These are phyloP conservation scores for Delichon dasypus DNA, from an alignment of 2,797 vertebrate genomes.

Conservation along the genomic window DNA sequence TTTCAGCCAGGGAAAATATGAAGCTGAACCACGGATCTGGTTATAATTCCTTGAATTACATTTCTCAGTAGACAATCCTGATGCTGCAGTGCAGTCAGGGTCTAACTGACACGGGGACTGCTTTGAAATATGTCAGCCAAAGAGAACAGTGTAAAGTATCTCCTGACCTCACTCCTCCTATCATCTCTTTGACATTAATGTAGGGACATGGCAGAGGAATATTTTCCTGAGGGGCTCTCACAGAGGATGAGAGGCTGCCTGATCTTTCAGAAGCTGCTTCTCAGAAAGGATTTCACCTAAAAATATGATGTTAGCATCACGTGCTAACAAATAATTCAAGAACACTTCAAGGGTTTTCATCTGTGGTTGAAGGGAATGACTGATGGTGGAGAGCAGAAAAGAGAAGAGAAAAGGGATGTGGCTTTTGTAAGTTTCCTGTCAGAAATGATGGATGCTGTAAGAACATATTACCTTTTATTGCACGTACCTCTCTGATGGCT, in stretches of 20 bases:
- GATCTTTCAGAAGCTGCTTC: neutral
- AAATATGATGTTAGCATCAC: neutral
- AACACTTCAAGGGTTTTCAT: neutral
- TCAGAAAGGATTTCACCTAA: neutral
- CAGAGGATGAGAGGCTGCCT: neutral
- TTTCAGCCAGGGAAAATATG: neutral
- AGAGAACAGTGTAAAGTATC: neutral
- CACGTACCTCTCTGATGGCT: neutral
- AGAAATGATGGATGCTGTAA: neutral
- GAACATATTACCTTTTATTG: neutral
- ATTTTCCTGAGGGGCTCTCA: neutral
- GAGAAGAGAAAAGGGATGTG: neutral
- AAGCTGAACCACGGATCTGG: neutral
- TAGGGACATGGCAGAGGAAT: neutral
- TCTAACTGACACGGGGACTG: neutral
- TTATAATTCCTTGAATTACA: neutral
- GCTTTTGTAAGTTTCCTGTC: neutral
- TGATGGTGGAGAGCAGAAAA: neutral
- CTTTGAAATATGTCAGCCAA: neutral
- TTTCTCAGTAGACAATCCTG: neutral
- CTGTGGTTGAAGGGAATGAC: neutral
- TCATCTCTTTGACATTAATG: neutral
- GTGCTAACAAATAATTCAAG: conserved; percentile 2
- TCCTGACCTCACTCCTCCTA: neutral
- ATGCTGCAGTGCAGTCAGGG: neutral